These are phyloP conservation scores for Lepisosteus oculatus DNA, from an alignment of 2,113 vertebrate species.

Conservation along the genomic window DNA sequence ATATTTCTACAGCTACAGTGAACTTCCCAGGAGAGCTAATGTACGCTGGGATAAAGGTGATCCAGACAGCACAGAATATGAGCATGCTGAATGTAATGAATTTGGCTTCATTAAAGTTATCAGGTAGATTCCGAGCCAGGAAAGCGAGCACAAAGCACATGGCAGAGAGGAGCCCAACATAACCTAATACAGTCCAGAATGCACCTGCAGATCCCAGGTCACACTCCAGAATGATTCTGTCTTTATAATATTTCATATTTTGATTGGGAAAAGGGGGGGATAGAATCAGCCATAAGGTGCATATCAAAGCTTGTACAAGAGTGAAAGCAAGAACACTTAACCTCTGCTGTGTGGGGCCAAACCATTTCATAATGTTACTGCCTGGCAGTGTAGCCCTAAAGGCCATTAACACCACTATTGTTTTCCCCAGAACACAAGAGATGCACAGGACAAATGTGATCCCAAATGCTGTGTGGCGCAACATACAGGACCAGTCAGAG, in stretches of 20 bases:
- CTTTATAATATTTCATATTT: background rate
- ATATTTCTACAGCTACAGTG: too few relatives aligned
- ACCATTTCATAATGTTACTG: conserved; percentile 6
- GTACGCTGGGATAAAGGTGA: too few relatives aligned
- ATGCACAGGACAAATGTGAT: conserved; percentile 10
- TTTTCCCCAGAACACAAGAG: conserved; percentile 14
- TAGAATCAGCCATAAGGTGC: background rate
- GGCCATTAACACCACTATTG: conserved; percentile 14
- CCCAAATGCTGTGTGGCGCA: conserved; percentile 8
- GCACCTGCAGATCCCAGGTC: background rate
- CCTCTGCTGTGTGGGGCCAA: background rate
- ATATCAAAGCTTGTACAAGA: background rate
- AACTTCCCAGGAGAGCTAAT: too few relatives aligned
- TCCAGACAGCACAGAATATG: background rate
- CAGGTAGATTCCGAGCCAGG: background rate
- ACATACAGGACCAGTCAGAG: conserved; percentile 7
- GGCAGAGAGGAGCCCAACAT: background rate
- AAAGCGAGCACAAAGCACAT: background rate
- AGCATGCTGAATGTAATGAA: conserved; percentile 14
- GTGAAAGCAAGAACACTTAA: conserved; percentile 3
- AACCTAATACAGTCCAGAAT: background rate
- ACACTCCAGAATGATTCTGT: background rate
- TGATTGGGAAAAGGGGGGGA: background rate
- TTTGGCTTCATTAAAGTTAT: conserved; percentile 4
- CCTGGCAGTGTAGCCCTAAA: conserved; percentile 2